Evolutionary conservation across 1,140 invertebrate genomes (phyloP).

Genomic region (Lordiphosa mommai): DNA sequence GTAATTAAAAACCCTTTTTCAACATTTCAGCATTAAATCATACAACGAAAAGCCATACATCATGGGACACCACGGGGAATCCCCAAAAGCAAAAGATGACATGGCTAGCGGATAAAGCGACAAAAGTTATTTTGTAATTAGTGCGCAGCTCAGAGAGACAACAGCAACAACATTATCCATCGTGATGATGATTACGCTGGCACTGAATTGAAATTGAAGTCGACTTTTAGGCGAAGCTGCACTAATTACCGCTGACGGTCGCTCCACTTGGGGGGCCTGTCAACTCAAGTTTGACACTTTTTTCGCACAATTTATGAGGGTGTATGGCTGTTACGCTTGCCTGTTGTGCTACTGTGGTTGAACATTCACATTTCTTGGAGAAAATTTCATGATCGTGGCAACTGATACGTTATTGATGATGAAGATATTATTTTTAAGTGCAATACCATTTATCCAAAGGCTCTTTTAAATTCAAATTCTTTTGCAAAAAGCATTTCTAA

Average conservation of each 20-base stretch:
- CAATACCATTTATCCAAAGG: too few relatives aligned
- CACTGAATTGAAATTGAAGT: conserved; percentile 67
- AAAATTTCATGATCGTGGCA: too few relatives aligned
- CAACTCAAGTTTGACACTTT: conserved; percentile 77
- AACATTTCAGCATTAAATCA: conserved; percentile 38
- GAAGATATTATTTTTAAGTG: too few relatives aligned
- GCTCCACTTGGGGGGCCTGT: conserved; percentile 35
- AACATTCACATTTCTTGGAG: neutral
- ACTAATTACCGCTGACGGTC: conserved; percentile 71
- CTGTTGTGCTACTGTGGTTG: conserved; percentile 30
- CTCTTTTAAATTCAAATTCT: too few relatives aligned
- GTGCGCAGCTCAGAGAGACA: conserved; percentile 43
- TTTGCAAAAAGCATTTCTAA: too few relatives aligned
- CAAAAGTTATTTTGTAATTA: conserved; percentile 77
- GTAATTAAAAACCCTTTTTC: conserved; percentile 53
- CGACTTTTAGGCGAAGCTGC: conserved; percentile 59
- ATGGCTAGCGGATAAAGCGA: conserved; percentile 31
- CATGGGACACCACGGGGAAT: conserved; percentile 62
- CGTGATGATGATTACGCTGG: conserved; percentile 44
- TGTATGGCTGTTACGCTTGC: conserved; percentile 8
- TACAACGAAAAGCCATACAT: conserved; percentile 67
- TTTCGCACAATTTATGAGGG: conserved; percentile 66
- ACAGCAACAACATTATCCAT: conserved; percentile 18
- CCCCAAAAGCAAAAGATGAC: conserved; percentile 52
- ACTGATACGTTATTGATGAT: too few relatives aligned